A percentile compares a stretch with the other conserved stretches of the same genome.
Evolutionary conservation across 2,113 vertebrate species (phyloP).

Genomic region (Okapia johnstoni): DNA sequence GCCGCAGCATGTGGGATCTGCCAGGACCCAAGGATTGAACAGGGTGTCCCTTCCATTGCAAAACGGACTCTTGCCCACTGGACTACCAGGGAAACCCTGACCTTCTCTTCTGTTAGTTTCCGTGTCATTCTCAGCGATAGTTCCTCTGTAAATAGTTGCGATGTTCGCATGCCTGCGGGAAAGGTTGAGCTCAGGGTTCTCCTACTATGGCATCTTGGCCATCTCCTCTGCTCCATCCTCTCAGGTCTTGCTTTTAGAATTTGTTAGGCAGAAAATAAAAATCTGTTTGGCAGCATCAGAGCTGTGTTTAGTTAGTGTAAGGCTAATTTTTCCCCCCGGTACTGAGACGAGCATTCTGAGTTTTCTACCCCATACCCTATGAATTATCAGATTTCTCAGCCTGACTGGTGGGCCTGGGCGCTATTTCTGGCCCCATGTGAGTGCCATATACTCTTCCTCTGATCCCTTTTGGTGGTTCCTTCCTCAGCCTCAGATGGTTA

Average conservation of each 20-base stretch:
- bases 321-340: background rate
- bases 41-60: background rate
- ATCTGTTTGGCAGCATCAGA: background rate
- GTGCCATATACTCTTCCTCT: background rate
- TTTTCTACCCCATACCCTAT: background rate
- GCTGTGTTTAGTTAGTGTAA: background rate
- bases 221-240: background rate
- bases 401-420: background rate
- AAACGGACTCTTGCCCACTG: background rate
- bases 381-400: background rate
- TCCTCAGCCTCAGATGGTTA: background rate
- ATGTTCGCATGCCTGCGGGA: background rate
- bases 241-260: background rate
- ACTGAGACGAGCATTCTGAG: background rate
- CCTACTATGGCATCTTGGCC: background rate
- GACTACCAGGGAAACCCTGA: background rate
- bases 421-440: background rate
- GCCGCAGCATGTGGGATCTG: accelerated
- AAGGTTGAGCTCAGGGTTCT: background rate
- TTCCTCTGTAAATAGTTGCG: background rate
- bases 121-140: background rate
- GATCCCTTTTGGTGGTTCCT: background rate
- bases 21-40: background rate
- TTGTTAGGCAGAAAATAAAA: background rate
- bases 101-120: background rate